These are phyloP conservation scores for Drosophila littoralis DNA, from an alignment of 1,140 invertebrate species.

Conservation along the genomic window DNA sequence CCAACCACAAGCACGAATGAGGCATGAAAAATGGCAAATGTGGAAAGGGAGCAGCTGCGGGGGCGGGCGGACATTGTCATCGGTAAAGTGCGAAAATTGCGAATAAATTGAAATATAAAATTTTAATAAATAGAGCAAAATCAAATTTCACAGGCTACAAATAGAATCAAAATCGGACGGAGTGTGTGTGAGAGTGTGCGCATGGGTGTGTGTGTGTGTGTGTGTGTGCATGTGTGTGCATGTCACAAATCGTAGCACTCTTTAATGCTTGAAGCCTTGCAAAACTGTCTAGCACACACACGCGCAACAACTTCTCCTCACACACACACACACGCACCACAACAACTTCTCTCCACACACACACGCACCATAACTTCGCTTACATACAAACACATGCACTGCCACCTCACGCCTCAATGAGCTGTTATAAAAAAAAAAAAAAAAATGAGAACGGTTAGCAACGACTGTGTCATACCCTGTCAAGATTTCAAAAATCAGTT, in stretches of 20 bases:
- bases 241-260: constrained; percentile 4
- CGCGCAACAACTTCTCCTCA: constrained; percentile 1
- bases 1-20: constrained; percentile 27
- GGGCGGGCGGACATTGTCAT: neutral
- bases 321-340: neutral
- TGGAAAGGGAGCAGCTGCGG: neutral
- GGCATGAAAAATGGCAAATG: neutral
- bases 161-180: neutral
- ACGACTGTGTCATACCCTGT: neutral
- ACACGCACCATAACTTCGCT: neutral
- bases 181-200: neutral
- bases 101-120: constrained; percentile 76
- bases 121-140: constrained; percentile 75
- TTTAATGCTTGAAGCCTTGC: constrained; percentile 21
- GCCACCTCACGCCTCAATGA: constrained; percentile 20
- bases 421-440: constrained; percentile 6
- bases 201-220: neutral
- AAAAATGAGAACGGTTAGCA: neutral
- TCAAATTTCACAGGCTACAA: constrained; percentile 64
- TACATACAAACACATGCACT: neutral
- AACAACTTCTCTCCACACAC: constrained; percentile 1
- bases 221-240: neutral
- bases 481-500: too few relatives aligned
- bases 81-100: constrained; percentile 45
- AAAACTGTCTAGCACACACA: neutral